Base-by-base conservation (phyloP, 2,888 invertebrate species). In the Cremastinae sp. region DNA sequence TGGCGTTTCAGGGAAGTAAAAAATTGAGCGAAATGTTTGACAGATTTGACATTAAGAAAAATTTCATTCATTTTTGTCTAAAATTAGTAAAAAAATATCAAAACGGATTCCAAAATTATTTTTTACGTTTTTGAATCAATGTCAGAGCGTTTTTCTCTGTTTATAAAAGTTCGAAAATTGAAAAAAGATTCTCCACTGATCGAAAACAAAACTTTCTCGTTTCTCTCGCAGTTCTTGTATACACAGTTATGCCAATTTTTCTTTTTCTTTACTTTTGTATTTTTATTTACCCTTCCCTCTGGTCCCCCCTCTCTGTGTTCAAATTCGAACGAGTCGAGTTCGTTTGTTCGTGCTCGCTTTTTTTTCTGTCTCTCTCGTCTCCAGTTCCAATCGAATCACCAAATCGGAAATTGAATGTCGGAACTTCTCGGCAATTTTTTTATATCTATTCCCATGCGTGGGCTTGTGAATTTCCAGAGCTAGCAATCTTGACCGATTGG, bases 341-440 rank as follows among this genome's bases (percentile, higher is more conserved):
- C 35, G 39, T 69, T 51, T 71, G 12, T 20, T 22, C 47, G 39
- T 16, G 45, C 28, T 49, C 9, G 45, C 28, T 47, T 16, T 41
- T 71, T n/a, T 71, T 10, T 37, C n/a, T 45, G 28, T 51, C 22
- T 28, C 41, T 9, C 18, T 22, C 43, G 12, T 59, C n/a, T n/a
- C 39, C 20, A 39, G 39, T n/a, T 45, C 41, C 35, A 41, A 56
- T 69, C 62, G 39, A 62, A 62, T n/a, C 56, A 37, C 14, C 51
- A 16, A 72, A 64, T 43, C 45, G 65, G 59, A 76, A 74, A 72
- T 66, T 65, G 37, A 28, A 56, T 49, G 55, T 49, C 39, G 41
- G 35, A 37, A 51, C 51, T 51, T 49, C 16, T 47, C 28, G 47
- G 16, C 4, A 14, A 1, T 41, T 5, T 39, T 12, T 28, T 9